Base-by-base conservation (phyloP, 2,888 invertebrate species). In the Electrophaes corylata region DNA sequence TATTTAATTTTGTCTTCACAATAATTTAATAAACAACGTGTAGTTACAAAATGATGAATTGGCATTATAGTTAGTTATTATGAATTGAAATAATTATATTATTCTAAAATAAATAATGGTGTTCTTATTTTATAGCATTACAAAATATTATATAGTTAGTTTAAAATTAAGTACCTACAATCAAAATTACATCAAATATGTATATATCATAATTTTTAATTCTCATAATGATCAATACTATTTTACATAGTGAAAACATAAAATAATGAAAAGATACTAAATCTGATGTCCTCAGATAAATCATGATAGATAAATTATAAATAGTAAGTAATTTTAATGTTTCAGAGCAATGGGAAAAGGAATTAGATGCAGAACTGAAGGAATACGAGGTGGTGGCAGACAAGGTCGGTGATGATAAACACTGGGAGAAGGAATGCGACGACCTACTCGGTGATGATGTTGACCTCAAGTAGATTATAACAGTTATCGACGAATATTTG, bases 281-380 rank as follows among this genome's bases (percentile, higher is more conserved):
- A 45, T 40, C 14, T 40, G 11, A n/a, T n/a, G n/a, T n/a, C n/a
- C n/a, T n/a, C n/a, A n/a, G n/a, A n/a, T n/a, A n/a, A n/a, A n/a
- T n/a, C n/a, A n/a, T n/a, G n/a, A 35, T 35, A 35, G 4, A 11
- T 2, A 11, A 12, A 3, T 33, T 3, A 37, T 37, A 2, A 31
- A 37, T 14, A 37, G 46, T 41, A 47, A 12, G 4, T 4, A 5
- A 12, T 37, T 4, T 41, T 51, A 43, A 45, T 55, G 47, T 88
- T 88, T 92, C 95, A 95, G 97, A 97, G 88, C 97, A 98, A 93
- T 98, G 98, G 98, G 98, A 98, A 92, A 96, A 96, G 83, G 98
- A 98, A 89, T 92, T 98, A 79, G 98, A 98, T 83, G 97, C 97
- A 47, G 98, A 98, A 90, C 93, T 98, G 71, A 97, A 97, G 85